These are phyloP conservation scores for Sebastes goodei DNA, from an alignment of 2,797 vertebrate genomes.

Conservation along the genomic window DNA sequence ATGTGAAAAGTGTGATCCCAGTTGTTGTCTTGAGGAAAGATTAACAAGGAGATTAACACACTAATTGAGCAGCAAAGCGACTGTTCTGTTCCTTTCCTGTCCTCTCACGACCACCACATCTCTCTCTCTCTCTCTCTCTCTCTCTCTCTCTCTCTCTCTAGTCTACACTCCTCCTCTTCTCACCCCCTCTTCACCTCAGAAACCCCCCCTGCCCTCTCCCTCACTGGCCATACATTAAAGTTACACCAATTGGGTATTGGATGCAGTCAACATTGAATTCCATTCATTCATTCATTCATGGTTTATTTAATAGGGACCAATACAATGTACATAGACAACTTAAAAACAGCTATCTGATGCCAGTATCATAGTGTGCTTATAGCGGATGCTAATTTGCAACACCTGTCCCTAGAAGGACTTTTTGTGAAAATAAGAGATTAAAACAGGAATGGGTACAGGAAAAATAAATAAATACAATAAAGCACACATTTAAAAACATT, in stretches of 20 bases:
- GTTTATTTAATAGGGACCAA: too few relatives aligned
- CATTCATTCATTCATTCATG: too few relatives aligned
- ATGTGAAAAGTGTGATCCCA: conserved; percentile 4
- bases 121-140: conserved; percentile 44
- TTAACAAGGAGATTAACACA: conserved; percentile 41
- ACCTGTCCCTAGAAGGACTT: too few relatives aligned
- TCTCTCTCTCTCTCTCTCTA: conserved; percentile 19
- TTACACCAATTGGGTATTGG: conserved; percentile 24
- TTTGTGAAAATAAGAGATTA: too few relatives aligned
- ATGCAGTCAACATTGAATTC: neutral
- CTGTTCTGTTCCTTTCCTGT: conserved; percentile 39
- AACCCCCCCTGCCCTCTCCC: conserved; percentile 12
- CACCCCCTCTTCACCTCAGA: conserved; percentile 59
- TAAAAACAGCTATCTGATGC: too few relatives aligned
- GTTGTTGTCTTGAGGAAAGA: conserved; percentile 14
- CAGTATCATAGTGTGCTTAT: too few relatives aligned
- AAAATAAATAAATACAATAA: too few relatives aligned
- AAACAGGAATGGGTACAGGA: too few relatives aligned
- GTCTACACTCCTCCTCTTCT: conserved; percentile 64
- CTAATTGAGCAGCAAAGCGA: conserved; percentile 47
- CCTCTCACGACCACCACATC: conserved; percentile 52
- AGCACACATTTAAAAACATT: too few relatives aligned
- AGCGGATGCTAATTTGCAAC: too few relatives aligned
- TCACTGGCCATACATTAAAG: conserved; percentile 34
- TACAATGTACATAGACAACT: too few relatives aligned